These are phyloP conservation scores for Aphodius granarius DNA, from an alignment of 2,888 invertebrate species.

Conservation along the genomic window DNA sequence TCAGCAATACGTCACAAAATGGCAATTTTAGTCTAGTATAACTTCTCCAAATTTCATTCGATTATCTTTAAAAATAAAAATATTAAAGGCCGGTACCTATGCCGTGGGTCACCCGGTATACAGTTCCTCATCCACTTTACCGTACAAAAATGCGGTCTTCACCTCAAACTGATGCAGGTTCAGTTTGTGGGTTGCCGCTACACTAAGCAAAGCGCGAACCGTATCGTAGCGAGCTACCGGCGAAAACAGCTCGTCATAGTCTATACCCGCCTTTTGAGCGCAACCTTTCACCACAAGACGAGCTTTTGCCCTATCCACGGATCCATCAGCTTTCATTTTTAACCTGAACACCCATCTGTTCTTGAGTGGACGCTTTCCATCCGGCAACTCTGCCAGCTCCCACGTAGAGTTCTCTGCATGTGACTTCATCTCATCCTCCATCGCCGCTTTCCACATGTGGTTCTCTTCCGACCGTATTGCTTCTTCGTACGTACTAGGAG, in stretches of 20 bases:
- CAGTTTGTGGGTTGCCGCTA: too few relatives aligned
- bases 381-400: constrained; percentile 34
- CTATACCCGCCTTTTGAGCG: not conserved
- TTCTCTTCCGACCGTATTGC: constrained; percentile 8
- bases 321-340: constrained; percentile 40
- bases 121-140: not conserved
- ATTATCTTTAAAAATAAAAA: too few relatives aligned
- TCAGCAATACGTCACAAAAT: too few relatives aligned
- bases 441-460: constrained; percentile 26
- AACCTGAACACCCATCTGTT: constrained; percentile 40
- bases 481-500: constrained; percentile 11
- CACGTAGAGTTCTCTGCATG: constrained; percentile 41
- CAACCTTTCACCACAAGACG: constrained; percentile 37
- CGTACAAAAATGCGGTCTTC: constrained; percentile 8
- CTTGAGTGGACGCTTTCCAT: constrained; percentile 35
- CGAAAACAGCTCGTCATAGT: constrained; percentile 4
- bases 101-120: too few relatives aligned
- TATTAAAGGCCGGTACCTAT: too few relatives aligned
- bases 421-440: constrained; percentile 39
- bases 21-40: too few relatives aligned
- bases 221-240: too few relatives aligned
- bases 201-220: too few relatives aligned
- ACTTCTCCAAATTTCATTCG: too few relatives aligned
- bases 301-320: constrained; percentile 38
- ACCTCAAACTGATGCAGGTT: too few relatives aligned